These are phyloP conservation scores for Nesoenas mayeri DNA, from an alignment of 2,113 vertebrate genomes.

Conservation along the genomic window DNA sequence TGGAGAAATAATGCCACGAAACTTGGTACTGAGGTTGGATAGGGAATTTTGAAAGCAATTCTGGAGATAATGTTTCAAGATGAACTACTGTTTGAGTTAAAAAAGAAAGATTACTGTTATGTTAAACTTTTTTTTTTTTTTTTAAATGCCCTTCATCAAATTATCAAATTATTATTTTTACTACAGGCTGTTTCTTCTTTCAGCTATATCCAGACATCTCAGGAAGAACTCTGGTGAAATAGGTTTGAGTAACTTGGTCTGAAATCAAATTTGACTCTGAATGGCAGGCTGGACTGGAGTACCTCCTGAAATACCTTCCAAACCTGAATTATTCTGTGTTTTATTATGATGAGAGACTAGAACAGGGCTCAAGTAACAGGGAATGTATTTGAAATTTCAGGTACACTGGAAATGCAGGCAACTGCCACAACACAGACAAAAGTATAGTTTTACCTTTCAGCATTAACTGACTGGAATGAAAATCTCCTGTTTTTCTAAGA, in stretches of 20 bases:
- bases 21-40: neutral
- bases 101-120: neutral
- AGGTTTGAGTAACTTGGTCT: neutral
- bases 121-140: neutral
- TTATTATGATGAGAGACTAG: neutral
- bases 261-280: neutral
- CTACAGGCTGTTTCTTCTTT: neutral
- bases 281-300: neutral
- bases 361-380: neutral
- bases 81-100: neutral
- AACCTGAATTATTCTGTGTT: neutral
- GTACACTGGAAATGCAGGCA: neutral
- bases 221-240: neutral
- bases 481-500: neutral
- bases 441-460: neutral
- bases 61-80: neutral
- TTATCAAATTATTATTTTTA: neutral
- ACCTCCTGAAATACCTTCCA: neutral
- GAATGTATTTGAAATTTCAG: neutral
- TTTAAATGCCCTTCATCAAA: neutral
- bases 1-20: neutral
- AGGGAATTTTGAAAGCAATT: slow-evolving; percentile 14
- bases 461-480: neutral
- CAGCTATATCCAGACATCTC: neutral
- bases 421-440: neutral